phyloP scores from a whole-genome alignment of 2,113 vertebrate species.

The Tupaia chinensis region DNA sequence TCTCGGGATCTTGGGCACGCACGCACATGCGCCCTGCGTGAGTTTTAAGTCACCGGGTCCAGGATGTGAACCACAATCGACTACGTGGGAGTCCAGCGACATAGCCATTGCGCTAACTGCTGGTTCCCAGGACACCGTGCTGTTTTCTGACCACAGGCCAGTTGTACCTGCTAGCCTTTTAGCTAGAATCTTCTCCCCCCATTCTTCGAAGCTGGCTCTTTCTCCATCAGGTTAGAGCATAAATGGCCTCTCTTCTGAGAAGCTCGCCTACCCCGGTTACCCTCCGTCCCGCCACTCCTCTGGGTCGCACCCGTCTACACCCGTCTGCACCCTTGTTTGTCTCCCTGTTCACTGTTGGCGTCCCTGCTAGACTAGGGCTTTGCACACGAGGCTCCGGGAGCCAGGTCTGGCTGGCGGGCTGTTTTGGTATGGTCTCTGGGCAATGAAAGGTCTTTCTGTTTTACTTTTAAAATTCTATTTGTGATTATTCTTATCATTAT shows the following conservation, averaged over 20 bases:
- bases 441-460: not conserved
- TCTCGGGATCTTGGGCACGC: too few relatives aligned
- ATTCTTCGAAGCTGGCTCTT: not conserved
- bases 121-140: not conserved
- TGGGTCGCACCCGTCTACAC: fast-evolving
- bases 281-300: not conserved
- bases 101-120: too few relatives aligned
- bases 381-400: not conserved
- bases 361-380: not conserved
- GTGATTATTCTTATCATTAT: too few relatives aligned
- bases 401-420: not conserved
- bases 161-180: not conserved
- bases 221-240: not conserved
- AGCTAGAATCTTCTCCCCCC: not conserved
- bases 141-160: not conserved
- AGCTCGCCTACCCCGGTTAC: fast-evolving
- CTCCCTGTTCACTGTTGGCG: not conserved
- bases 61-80: too few relatives aligned
- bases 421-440: not conserved
- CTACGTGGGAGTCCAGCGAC: too few relatives aligned
- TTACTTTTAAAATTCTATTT: too few relatives aligned
- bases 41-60: too few relatives aligned
- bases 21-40: too few relatives aligned
- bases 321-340: fast-evolving
- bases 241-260: not conserved